Conservation (phyloP, 2,797 vertebrate genomes). For the Halcyon badia region DNA sequence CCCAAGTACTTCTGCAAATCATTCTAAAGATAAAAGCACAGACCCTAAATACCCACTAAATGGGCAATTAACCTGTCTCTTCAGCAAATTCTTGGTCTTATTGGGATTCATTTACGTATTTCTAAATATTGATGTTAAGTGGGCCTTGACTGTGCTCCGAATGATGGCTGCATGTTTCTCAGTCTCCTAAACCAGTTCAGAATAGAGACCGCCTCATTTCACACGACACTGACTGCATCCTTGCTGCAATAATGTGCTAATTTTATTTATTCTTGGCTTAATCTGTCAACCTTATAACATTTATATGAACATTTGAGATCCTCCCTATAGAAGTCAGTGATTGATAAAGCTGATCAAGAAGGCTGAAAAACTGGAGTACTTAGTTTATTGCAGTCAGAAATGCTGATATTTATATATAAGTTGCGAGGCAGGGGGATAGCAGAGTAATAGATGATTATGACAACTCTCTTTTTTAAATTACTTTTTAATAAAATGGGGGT, state of each 20-base stretch:
- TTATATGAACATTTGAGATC: not conserved
- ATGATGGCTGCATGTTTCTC: not conserved
- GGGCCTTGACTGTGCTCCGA: not conserved
- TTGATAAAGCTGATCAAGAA: not conserved
- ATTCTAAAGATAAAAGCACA: not conserved
- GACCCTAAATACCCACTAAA: not conserved
- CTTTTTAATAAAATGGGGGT: not conserved
- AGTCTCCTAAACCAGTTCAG: not conserved
- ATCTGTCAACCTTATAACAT: not conserved
- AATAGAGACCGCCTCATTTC: conserved; percentile 30
- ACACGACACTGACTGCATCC: not conserved
- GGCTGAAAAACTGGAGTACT: not conserved
- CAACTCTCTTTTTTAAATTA: not conserved
- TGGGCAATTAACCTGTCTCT: not conserved
- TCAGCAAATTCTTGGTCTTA: not conserved
- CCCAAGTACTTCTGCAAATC: not conserved
- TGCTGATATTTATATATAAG: not conserved
- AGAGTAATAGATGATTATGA: not conserved
- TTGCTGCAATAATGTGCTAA: not conserved
- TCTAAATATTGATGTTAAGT: not conserved
- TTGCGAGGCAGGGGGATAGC: rapidly evolving
- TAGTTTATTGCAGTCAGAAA: not conserved
- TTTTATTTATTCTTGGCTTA: conserved; percentile 35
- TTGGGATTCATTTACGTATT: not conserved
- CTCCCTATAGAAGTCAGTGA: not conserved